Percentiles rank a stretch among this genome's conserved stretches.
These are phyloP conservation scores for Andrena marginata DNA, from an alignment of 2,888 invertebrate genomes.

Conservation along the genomic window DNA sequence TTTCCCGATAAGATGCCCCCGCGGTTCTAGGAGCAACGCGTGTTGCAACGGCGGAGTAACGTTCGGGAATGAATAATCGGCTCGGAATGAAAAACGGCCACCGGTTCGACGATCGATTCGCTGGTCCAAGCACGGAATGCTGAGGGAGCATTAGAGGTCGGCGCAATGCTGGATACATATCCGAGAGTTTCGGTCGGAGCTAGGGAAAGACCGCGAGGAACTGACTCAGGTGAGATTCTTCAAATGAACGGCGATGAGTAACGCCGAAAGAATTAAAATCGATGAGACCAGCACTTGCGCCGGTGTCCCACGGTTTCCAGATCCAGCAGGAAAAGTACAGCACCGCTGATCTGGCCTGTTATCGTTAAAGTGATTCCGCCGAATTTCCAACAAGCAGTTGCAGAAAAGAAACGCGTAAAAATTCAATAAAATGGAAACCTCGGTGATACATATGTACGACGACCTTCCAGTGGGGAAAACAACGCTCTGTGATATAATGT, in stretches of 20 bases:
- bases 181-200: no score
- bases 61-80: constrained; percentile 48
- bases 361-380: constrained; percentile 42
- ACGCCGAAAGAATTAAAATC: constrained; percentile 19
- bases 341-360: background rate
- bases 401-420: background rate
- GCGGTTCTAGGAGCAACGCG: constrained; percentile 26
- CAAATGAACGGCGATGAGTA: constrained; percentile 46
- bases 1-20: constrained; percentile 43
- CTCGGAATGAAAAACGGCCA: constrained; percentile 18
- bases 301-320: background rate
- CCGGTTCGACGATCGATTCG: constrained; percentile 29
- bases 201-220: background rate
- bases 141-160: background rate
- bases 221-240: constrained; percentile 49
- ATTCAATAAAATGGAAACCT: background rate
- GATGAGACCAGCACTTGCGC: background rate
- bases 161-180: background rate
- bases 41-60: constrained; percentile 22
- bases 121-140: constrained; percentile 10
- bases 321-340: constrained; percentile 7
- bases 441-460: background rate
- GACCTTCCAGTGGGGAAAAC: constrained; percentile 1
- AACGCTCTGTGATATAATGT: background rate
- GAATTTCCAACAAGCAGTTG: constrained; percentile 30